phyloP scores from a whole-genome alignment of 2,888 invertebrate species.

The Nemoura dubitans region DNA sequence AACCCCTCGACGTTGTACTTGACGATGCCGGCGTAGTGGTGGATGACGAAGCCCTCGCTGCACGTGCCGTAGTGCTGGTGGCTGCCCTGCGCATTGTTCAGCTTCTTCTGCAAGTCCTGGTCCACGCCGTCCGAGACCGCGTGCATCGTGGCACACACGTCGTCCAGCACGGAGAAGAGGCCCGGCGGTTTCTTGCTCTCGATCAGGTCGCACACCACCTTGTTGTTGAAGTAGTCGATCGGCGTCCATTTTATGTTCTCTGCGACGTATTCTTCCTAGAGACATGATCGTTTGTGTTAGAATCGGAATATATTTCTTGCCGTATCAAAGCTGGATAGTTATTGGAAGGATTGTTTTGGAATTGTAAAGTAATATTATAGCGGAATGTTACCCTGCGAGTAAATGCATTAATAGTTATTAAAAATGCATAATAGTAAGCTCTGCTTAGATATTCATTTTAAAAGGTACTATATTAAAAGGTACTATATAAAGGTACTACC shows the following conservation, averaged over 20 bases:
- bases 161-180: conserved; percentile 72
- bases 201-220: conserved; percentile 73
- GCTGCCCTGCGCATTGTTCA: conserved; percentile 54
- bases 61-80: conserved; percentile 69
- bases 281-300: conserved; percentile 42
- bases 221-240: conserved; percentile 76
- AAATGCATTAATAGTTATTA: no score
- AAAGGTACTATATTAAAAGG: no score
- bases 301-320: not conserved
- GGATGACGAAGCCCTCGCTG: conserved; percentile 67
- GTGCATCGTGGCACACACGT: conserved; percentile 75
- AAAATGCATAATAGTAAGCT: no score
- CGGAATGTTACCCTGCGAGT: no score
- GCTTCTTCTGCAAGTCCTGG: conserved; percentile 63
- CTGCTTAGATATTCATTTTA: no score
- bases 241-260: conserved; percentile 75
- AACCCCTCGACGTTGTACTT: conserved; percentile 71
- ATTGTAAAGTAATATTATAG: no score
- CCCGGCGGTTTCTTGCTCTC: conserved; percentile 71
- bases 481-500: no score
- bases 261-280: conserved; percentile 71
- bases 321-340: no score
- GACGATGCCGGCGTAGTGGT: conserved; percentile 76
- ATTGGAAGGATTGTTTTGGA: no score
- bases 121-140: conserved; percentile 72